Conservation (phyloP, 2,113 vertebrate species). For the Pyxicephalus adspersus region DNA sequence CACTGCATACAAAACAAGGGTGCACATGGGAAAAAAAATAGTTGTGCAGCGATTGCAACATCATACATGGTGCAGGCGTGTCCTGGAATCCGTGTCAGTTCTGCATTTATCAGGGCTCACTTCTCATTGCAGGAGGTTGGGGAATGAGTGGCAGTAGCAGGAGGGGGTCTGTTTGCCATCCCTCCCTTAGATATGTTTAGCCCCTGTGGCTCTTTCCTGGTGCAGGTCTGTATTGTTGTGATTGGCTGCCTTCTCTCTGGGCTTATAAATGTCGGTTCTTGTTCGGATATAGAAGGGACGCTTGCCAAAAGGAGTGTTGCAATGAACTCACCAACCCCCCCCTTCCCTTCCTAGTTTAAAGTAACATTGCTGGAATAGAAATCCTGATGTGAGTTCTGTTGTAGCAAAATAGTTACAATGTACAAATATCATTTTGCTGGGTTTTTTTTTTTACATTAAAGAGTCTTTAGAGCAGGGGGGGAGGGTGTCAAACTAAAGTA, state of each 20-base stretch:
- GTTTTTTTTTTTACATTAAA: too few species aligned
- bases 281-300: background rate
- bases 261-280: conserved; percentile 7
- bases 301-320: background rate
- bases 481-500: too few species aligned
- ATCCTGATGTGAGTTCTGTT: too few species aligned
- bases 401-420: too few species aligned
- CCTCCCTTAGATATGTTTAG: background rate
- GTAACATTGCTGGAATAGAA: background rate
- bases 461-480: too few species aligned
- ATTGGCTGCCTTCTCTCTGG: background rate
- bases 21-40: too few species aligned
- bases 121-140: background rate
- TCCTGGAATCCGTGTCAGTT: background rate
- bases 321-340: too few species aligned
- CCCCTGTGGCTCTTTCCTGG: conserved; percentile 3
- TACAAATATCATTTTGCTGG: too few species aligned
- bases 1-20: too few species aligned
- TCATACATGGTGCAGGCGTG: background rate
- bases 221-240: background rate
- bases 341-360: background rate
- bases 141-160: background rate
- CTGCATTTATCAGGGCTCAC: conserved; percentile 11
- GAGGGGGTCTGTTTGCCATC: background rate
- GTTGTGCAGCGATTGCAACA: too few species aligned